Base-by-base conservation (phyloP, 2,888 invertebrate genomes). In the Hyles lineata region DNA sequence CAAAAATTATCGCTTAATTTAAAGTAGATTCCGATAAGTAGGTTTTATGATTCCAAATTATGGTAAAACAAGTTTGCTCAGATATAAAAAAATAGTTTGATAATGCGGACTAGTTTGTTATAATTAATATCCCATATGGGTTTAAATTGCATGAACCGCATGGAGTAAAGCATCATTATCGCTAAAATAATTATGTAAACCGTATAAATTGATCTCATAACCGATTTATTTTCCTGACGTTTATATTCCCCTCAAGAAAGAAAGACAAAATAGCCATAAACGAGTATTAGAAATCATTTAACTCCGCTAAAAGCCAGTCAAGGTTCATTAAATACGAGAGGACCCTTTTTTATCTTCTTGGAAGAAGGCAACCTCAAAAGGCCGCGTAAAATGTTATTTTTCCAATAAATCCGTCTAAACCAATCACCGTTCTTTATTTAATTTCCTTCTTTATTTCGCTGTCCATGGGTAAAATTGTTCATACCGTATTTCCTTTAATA, bases 291-390 rank as follows among this genome's bases (percentile, higher is more conserved):
- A 72, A 74, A 73, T 62, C 71, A 73, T 74, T 74, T 69, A 73
- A 75, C 72, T 74, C 71, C 67, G 21, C 74, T 79, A 80, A 81
- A 80, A 80, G 80, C 77, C 74, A 74, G 78, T 77, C 78, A 74
- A 72, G 50, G 72, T 72, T 76, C 76, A 76, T 80, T 79, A 78
- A 74, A 61, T 70, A 43, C 71, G 72, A 61, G 29, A 32, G 52
- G 67, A 72, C 75, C 74, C 72, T 78, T 76, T 76, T 74, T 73
- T 63, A 72, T 71, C 69, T 74, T 62, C 50, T 63, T 71, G 59
- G 67, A 70, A 74, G 35, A 25, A 74, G 50, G 59, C n/a, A 70
- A 71, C 69, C 74, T 74, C 70, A 70, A 73, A 73, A 70, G 70
- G 35, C 63, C 58, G 70, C 35, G 55, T 67, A 74, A 77, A 72